A percentile compares a stretch with the other conserved stretches of the same genome.
These are phyloP conservation scores for Aleiodes leptofemur DNA, from an alignment of 2,888 invertebrate genomes.

Conservation along the genomic window DNA sequence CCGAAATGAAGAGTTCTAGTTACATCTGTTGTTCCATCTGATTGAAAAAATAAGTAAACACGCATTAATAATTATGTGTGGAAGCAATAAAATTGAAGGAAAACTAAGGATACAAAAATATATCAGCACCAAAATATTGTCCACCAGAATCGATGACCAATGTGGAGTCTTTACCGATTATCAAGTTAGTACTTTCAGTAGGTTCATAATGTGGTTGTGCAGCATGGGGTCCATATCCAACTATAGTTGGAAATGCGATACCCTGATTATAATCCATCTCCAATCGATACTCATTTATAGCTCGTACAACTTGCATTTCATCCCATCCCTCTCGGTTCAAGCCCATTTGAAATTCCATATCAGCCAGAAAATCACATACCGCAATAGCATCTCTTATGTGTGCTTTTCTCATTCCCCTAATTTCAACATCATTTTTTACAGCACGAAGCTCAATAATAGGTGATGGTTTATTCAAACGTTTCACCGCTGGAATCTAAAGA, in stretches of 20 bases:
- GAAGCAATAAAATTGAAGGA: not conserved
- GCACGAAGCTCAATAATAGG: slow-evolving; percentile 92
- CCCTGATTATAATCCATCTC: slow-evolving; percentile 85
- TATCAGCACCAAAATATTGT: slow-evolving; percentile 85
- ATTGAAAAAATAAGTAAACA: slow-evolving; percentile 39
- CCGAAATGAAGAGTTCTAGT: slow-evolving; percentile 94
- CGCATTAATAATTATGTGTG: not conserved
- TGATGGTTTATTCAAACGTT: slow-evolving; percentile 81
- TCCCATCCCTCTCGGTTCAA: slow-evolving; percentile 77
- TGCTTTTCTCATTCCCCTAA: slow-evolving; percentile 87
- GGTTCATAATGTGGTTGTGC: slow-evolving; percentile 92
- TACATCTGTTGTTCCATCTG: slow-evolving; percentile 94
- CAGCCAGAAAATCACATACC: slow-evolving; percentile 89
- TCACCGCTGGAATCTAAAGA: slow-evolving; percentile 76
- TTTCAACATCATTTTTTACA: slow-evolving; percentile 88
- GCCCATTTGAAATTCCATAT: slow-evolving; percentile 79
- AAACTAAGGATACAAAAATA: not conserved
- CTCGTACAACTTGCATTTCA: slow-evolving; percentile 84
- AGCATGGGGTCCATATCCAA: slow-evolving; percentile 90
- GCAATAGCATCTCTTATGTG: slow-evolving; percentile 93
- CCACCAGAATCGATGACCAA: slow-evolving; percentile 96
- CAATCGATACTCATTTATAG: slow-evolving; percentile 83
- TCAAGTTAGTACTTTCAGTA: slow-evolving; percentile 81
- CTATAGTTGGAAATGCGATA: slow-evolving; percentile 90
- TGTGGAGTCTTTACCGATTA: slow-evolving; percentile 85